phyloP scores from a whole-genome alignment of 2,797 vertebrate species.

The Schizopygopsis pylzovi region DNA sequence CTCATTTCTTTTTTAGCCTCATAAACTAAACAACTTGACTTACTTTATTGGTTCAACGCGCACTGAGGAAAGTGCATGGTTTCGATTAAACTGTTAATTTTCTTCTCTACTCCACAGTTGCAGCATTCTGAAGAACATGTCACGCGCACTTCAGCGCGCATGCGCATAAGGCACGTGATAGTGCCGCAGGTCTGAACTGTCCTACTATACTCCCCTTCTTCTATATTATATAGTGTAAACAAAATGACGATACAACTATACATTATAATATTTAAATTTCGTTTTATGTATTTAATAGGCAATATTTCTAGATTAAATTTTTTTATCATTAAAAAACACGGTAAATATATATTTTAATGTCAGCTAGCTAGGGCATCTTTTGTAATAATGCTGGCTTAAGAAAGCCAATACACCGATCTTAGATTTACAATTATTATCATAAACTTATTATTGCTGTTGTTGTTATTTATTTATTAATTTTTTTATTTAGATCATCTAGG shows the following conservation, averaged over 20 bases:
- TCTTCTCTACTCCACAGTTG: constrained; percentile 32
- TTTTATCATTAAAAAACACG: background rate
- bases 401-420: background rate
- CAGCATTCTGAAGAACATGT: constrained; percentile 40
- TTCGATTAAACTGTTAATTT: constrained; percentile 4
- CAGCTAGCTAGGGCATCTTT: background rate
- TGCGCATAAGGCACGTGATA: constrained; percentile 15
- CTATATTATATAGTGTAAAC: background rate
- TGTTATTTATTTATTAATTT: background rate
- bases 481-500: background rate
- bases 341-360: background rate
- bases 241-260: background rate
- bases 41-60: constrained; percentile 26
- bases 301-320: background rate
- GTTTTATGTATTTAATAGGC: background rate
- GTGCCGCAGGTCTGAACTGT: background rate
- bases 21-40: constrained; percentile 2
- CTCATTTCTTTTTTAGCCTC: background rate
- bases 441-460: background rate
- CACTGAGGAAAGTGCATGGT: background rate
- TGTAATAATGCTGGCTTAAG: background rate
- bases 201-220: background rate
- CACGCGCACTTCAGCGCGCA: constrained; percentile 13
- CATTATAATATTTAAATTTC: background rate
- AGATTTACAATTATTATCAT: background rate